Evolutionary conservation across 2,113 vertebrate genomes (phyloP).

Genomic region (Pseudonaja textilis): DNA sequence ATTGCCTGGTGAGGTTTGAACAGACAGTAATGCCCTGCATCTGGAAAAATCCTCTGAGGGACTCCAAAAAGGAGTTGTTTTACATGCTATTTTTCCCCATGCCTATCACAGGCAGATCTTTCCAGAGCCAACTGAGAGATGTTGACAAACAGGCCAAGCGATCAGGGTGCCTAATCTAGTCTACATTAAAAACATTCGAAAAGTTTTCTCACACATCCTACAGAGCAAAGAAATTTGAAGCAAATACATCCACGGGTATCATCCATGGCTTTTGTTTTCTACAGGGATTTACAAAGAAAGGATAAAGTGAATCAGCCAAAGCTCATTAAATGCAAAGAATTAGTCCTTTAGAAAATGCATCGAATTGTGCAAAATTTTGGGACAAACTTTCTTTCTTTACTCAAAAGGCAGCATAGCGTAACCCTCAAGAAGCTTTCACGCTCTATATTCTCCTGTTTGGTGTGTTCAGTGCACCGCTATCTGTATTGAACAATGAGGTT

Average conservation of each 20-base stretch:
- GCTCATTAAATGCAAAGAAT: background rate
- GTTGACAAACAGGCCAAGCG: background rate
- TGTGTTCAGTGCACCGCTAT: slow-evolving; percentile 19
- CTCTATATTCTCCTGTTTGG: background rate
- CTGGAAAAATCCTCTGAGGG: background rate
- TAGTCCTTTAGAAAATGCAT: background rate
- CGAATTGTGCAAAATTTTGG: background rate
- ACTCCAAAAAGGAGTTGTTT: background rate
- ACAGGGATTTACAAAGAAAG: background rate
- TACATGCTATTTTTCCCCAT: background rate
- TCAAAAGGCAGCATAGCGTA: background rate
- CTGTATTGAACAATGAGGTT: slow-evolving; percentile 4
- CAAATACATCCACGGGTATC: background rate
- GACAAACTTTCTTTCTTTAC: background rate
- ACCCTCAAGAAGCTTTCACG: background rate
- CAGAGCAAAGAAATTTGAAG: background rate
- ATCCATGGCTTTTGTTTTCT: background rate
- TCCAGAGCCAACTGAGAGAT: background rate
- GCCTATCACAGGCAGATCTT: background rate
- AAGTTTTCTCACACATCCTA: background rate
- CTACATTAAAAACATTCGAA: background rate
- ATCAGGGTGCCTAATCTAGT: background rate
- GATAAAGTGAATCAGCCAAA: background rate
- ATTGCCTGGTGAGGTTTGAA: background rate
- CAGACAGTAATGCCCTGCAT: background rate